phyloP scores from a whole-genome alignment of 2,113 vertebrate species.

The Grus americana region DNA sequence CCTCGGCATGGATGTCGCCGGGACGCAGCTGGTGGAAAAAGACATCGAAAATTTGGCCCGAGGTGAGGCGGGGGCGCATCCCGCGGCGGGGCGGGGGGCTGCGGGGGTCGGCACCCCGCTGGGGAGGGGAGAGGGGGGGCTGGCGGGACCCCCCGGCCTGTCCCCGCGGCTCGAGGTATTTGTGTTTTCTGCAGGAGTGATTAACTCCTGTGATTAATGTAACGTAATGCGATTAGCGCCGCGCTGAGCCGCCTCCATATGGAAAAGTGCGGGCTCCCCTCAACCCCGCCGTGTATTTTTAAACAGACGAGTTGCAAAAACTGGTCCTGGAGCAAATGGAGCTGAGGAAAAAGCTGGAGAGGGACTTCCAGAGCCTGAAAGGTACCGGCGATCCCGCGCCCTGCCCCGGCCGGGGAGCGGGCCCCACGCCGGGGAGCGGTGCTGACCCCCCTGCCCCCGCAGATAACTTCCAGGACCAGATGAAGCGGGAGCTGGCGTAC shows the following conservation, averaged over 20 bases:
- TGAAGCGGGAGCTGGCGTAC: constrained; percentile 98
- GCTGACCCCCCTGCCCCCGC: constrained; percentile 43
- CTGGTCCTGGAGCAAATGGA: constrained; percentile 96
- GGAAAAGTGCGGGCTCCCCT: constrained; percentile 6
- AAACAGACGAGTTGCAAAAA: constrained; percentile 93
- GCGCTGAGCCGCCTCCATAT: constrained; percentile 28
- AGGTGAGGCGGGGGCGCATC: constrained; percentile 75
- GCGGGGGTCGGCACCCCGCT: neutral
- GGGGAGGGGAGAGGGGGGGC: neutral
- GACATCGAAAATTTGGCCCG: constrained; percentile 94
- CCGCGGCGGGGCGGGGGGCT: neutral
- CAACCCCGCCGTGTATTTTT: constrained; percentile 15
- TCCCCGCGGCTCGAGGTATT: neutral
- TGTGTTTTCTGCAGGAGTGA: constrained; percentile 25
- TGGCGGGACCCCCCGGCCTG: neutral
- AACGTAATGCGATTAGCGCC: constrained; percentile 28
- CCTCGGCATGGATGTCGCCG: constrained; percentile 82
- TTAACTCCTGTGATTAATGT: constrained; percentile 59
- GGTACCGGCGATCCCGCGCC: constrained; percentile 68
- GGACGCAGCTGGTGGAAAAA: constrained; percentile 83
- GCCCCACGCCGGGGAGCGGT: neutral
- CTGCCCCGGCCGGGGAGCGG: neutral
- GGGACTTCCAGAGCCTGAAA: constrained; percentile 98
- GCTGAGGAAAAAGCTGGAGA: constrained; percentile 94
- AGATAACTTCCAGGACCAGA: constrained; percentile 99